Evolutionary conservation across 2,888 invertebrate genomes (phyloP).

Genomic region (Xestia sexstrigata): DNA sequence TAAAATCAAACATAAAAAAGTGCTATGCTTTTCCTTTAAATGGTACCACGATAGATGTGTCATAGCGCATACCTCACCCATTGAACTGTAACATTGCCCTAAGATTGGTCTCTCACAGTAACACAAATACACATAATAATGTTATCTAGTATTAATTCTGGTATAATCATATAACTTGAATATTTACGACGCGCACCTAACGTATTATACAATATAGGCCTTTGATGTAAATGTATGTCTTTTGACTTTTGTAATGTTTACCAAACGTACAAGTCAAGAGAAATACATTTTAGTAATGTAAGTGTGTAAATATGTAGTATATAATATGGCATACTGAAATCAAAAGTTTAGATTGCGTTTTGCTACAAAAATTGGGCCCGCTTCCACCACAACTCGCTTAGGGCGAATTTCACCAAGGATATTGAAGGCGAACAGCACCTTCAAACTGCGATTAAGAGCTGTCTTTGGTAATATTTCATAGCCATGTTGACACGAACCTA

Average conservation of each 20-base stretch:
- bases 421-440: not conserved
- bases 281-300: too few species aligned
- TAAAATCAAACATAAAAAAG: not conserved
- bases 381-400: not conserved
- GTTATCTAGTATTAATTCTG: constrained; percentile 24
- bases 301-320: too few species aligned
- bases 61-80: not conserved
- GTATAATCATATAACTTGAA: constrained; percentile 17
- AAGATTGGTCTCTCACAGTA: not conserved
- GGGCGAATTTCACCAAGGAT: not conserved
- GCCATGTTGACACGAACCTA: not conserved
- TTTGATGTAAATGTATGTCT: not conserved
- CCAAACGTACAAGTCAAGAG: too few species aligned
- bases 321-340: not conserved
- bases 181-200: not conserved
- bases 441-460: not conserved
- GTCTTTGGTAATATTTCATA: not conserved
- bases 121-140: not conserved
- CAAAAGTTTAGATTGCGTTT: not conserved
- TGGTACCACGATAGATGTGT: not conserved
- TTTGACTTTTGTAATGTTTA: not conserved
- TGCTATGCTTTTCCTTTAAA: not conserved
- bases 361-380: not conserved
- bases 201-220: not conserved
- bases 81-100: not conserved